Conservation (phyloP, 2,888 invertebrate genomes). For the Lasius platythorax region DNA sequence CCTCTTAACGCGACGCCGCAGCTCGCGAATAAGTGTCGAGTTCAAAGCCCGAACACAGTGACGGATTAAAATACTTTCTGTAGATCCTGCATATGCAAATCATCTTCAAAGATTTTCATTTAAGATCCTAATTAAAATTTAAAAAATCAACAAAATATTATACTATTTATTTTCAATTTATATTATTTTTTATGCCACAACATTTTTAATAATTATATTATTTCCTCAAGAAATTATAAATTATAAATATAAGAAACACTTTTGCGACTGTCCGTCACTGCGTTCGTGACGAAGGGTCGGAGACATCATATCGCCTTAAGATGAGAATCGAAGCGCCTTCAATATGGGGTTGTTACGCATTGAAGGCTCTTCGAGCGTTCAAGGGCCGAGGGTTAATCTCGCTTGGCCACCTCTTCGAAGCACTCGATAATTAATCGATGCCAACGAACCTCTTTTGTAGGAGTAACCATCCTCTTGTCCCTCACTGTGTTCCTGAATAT, state of each 20-base stretch:
- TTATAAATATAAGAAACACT: background rate
- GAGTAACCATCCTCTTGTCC: slow-evolving; percentile 98
- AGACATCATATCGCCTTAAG: background rate
- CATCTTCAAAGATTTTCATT: background rate
- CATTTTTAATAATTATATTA: background rate
- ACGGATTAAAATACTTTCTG: background rate
- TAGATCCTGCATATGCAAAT: background rate
- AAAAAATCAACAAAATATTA: background rate
- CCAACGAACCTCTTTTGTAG: slow-evolving; percentile 87
- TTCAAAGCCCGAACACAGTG: slow-evolving; percentile 18
- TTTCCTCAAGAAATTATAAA: background rate
- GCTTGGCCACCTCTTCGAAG: slow-evolving; percentile 16
- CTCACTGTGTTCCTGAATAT: slow-evolving; percentile 99
- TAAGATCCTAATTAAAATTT: slow-evolving; percentile 19
- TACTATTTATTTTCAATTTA: background rate
- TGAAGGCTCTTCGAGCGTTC: slow-evolving; percentile 20
- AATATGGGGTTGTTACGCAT: background rate
- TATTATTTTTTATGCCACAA: background rate
- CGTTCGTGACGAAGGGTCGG: too few species aligned
- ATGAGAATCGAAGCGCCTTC: slow-evolving; percentile 17
- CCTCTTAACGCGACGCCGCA: slow-evolving; percentile 41
- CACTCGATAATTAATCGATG: slow-evolving; percentile 70
- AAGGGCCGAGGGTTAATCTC: slow-evolving; percentile 55
- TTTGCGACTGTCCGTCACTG: background rate
- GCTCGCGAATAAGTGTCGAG: slow-evolving; percentile 5